phyloP scores from a whole-genome alignment of 2,113 vertebrate genomes.

The Thryonomys swinderianus region DNA sequence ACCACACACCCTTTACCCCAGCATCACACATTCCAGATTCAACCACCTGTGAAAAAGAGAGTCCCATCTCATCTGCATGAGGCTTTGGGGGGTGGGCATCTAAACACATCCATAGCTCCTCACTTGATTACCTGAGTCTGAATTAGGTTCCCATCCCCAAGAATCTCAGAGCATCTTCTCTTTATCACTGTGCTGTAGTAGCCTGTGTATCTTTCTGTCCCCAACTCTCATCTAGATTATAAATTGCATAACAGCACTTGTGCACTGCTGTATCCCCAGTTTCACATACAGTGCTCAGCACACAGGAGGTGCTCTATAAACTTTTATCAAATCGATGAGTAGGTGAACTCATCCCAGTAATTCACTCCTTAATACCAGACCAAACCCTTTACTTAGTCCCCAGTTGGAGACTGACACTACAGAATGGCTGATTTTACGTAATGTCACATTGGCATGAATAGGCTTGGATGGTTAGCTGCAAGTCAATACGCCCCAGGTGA shows the following conservation, averaged over 20 bases:
- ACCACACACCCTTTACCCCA: no score
- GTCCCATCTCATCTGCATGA: no score
- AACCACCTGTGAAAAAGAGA: no score
- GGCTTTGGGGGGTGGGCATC: no score
- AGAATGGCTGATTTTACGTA: conserved; percentile 23
- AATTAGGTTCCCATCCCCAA: background rate
- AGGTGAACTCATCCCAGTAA: background rate
- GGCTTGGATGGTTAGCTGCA: conserved; percentile 41
- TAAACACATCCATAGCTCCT: no score
- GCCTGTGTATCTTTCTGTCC: background rate
- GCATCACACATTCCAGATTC: no score
- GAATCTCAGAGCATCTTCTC: background rate
- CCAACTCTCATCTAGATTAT: background rate
- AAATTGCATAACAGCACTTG: background rate
- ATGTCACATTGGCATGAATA: background rate
- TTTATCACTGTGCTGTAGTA: background rate
- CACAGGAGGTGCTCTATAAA: background rate
- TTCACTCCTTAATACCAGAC: background rate
- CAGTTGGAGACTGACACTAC: background rate
- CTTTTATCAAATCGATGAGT: background rate
- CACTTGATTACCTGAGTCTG: conserved; percentile 7
- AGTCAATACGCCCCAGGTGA: conserved; percentile 45
- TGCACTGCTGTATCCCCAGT: background rate
- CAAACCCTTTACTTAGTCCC: background rate
- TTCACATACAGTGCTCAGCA: background rate